Percentiles rank a stretch among this genome's conserved stretches.
Evolutionary conservation across 1,140 invertebrate genomes (phyloP).

Genomic region (Cyclargus thomasi): DNA sequence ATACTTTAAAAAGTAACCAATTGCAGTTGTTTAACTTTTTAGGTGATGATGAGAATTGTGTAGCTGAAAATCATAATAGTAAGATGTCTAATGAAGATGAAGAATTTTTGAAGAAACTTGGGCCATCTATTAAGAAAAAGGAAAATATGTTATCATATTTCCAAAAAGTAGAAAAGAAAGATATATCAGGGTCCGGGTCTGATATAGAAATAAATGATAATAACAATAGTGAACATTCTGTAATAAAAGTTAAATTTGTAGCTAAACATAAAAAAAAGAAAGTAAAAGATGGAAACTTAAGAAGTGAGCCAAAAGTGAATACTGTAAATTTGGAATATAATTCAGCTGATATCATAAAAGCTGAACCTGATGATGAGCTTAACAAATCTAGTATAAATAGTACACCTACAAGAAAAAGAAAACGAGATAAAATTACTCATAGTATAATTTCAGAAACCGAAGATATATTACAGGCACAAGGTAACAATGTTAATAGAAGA

Average conservation of each 20-base stretch:
- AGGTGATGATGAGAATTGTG: conserved; percentile 13
- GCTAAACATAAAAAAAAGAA: neutral
- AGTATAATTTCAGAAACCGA: conserved; percentile 11
- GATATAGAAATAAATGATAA: conserved; percentile 48
- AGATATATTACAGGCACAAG: conserved; percentile 17
- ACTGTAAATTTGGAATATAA: neutral
- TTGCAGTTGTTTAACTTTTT: conserved; percentile 18
- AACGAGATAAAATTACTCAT: conserved; percentile 23
- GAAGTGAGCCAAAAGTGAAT: neutral
- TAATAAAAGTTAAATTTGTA: conserved; percentile 11
- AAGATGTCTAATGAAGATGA: conserved; percentile 48
- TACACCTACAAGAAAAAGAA: conserved; percentile 35
- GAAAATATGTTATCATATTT: conserved; percentile 77
- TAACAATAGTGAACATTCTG: conserved; percentile 34
- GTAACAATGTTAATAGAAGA: conserved; percentile 28
- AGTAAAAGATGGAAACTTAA: neutral
- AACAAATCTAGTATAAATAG: neutral
- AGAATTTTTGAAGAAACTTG: conserved; percentile 65
- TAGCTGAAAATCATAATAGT: conserved; percentile 23
- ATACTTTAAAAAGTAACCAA: neutral
- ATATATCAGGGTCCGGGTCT: conserved; percentile 23
- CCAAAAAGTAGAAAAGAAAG: conserved; percentile 52
- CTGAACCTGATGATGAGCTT: neutral
- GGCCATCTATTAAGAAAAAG: conserved; percentile 75
- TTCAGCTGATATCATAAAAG: neutral